phyloP scores from a whole-genome alignment of 2,888 invertebrate genomes.

The Aspidiotus rigidus region DNA sequence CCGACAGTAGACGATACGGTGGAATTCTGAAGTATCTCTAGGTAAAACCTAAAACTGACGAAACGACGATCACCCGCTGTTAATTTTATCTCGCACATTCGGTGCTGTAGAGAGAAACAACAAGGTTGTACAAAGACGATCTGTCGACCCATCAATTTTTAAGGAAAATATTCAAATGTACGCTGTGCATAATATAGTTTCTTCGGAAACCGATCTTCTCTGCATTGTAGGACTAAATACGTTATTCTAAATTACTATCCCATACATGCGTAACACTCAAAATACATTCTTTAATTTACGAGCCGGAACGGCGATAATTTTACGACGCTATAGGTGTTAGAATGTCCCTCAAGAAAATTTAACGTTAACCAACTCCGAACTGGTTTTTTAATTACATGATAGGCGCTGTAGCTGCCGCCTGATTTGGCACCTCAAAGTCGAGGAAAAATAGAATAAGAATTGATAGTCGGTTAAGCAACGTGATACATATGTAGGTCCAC shows the following conservation, averaged over 20 bases:
- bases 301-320: constrained; percentile 4
- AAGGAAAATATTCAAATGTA: neutral
- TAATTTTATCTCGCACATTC: constrained; percentile 19
- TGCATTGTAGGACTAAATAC: neutral
- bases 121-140: neutral
- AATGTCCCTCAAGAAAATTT: neutral
- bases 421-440: too few species aligned
- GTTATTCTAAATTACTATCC: neutral
- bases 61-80: constrained; percentile 23
- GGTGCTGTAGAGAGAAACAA: neutral
- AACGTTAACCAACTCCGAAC: constrained; percentile 4
- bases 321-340: constrained; percentile 2
- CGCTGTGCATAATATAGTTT: neutral
- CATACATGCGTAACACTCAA: too few species aligned
- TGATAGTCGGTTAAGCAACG: too few species aligned
- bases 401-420: too few species aligned
- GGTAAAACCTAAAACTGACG: constrained; percentile 1
- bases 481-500: too few species aligned
- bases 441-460: too few species aligned
- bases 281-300: neutral
- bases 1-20: too few species aligned
- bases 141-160: constrained; percentile 26
- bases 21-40: neutral
- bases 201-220: neutral
- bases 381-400: neutral